phyloP scores from a whole-genome alignment of 2,113 vertebrate species.

The Centropus unirufus region DNA sequence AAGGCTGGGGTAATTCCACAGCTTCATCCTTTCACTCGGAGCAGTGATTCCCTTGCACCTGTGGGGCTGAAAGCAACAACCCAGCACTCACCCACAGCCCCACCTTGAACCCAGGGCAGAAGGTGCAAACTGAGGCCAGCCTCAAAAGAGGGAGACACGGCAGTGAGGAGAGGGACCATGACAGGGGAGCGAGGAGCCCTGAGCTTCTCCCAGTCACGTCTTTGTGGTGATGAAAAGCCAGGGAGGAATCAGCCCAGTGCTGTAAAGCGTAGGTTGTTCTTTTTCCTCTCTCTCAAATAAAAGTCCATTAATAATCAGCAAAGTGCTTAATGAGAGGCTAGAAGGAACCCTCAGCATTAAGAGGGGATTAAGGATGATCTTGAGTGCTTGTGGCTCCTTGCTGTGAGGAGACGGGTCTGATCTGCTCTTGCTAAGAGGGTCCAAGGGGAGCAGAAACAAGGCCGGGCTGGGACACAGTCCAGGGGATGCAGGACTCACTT shows the following conservation, averaged over 20 bases:
- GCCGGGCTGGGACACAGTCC: not conserved
- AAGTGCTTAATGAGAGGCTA: conserved; percentile 28
- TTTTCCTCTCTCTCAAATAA: not conserved
- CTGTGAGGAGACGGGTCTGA: not conserved
- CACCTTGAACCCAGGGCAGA: not conserved
- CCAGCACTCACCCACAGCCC: not conserved
- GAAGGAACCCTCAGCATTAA: not conserved
- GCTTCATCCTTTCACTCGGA: not conserved
- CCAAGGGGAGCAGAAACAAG: not conserved
- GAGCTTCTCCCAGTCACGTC: not conserved
- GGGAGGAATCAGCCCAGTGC: not conserved
- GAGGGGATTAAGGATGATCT: not conserved
- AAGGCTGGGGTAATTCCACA: not conserved
- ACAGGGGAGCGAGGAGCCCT: not conserved
- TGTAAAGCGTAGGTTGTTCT: not conserved
- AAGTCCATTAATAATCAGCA: conserved; percentile 35
- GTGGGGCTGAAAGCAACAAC: not conserved
- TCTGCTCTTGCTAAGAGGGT: not conserved
- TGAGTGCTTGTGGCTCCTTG: not conserved
- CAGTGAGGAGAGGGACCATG: accelerated
- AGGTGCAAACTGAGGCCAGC: not conserved
- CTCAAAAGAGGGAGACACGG: not conserved
- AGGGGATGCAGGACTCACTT: not conserved
- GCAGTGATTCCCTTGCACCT: not conserved
- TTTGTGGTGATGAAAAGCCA: not conserved